These are phyloP conservation scores for Heteropelma amictum DNA, from an alignment of 2,888 invertebrate genomes.

Conservation along the genomic window DNA sequence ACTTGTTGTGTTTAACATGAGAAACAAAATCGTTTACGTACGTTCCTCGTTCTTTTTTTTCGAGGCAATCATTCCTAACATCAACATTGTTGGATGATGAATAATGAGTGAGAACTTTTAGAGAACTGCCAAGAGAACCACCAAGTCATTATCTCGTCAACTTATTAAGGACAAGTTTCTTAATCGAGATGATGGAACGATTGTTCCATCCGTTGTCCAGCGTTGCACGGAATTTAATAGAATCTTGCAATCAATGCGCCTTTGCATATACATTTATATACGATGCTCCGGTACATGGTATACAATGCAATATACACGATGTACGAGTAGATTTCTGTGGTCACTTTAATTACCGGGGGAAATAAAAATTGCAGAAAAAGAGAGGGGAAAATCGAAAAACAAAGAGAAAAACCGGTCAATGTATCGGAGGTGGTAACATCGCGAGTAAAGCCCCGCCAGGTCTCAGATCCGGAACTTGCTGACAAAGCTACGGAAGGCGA, in stretches of 20 bases:
- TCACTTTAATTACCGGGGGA: neutral
- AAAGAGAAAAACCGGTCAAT: constrained; percentile 27
- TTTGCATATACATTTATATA: too few species aligned
- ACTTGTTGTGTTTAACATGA: constrained; percentile 11
- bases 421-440: constrained; percentile 5
- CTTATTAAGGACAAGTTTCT: too few species aligned
- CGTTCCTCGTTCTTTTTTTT: neutral
- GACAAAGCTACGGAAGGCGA: constrained; percentile 78
- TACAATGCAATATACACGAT: too few species aligned
- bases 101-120: too few species aligned
- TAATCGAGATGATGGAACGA: too few species aligned
- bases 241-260: too few species aligned
- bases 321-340: neutral
- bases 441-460: constrained; percentile 38
- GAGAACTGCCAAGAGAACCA: too few species aligned
- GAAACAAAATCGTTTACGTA: constrained; percentile 11
- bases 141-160: too few species aligned
- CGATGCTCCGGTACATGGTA: too few species aligned
- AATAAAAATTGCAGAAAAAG: constrained; percentile 4
- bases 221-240: too few species aligned
- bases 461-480: constrained; percentile 73
- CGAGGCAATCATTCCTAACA: neutral
- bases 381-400: constrained; percentile 32
- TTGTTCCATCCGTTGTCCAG: too few species aligned
- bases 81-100: too few species aligned